Percentiles rank a stretch among this genome's conserved stretches.
These are phyloP conservation scores for Hermatobates lingyangjiaoensis DNA, from an alignment of 1,140 invertebrate genomes.

Conservation along the genomic window DNA sequence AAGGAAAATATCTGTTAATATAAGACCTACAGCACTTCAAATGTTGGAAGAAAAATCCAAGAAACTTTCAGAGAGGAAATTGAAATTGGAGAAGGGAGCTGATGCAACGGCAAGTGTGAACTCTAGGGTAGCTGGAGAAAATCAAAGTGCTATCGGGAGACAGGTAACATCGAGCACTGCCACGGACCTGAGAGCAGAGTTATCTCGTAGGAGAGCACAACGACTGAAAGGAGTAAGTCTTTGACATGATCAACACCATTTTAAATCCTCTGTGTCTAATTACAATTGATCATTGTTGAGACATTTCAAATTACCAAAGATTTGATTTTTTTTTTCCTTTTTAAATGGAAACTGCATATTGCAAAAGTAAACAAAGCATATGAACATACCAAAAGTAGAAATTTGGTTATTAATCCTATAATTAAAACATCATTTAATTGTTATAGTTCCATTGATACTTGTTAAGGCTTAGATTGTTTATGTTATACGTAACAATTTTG, in stretches of 20 bases:
- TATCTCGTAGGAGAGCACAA: constrained; percentile 7
- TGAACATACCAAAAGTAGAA: too few species aligned
- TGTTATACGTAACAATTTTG: too few species aligned
- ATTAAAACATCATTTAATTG: too few species aligned
- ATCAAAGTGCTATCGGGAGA: not conserved
- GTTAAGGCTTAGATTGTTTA: too few species aligned
- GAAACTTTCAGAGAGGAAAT: not conserved
- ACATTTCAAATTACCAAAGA: too few species aligned
- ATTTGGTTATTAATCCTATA: too few species aligned
- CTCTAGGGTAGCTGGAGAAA: not conserved
- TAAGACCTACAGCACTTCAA: not conserved
- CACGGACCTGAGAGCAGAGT: constrained; percentile 6
- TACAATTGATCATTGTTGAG: too few species aligned
- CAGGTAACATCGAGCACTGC: not conserved
- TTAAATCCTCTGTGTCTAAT: too few species aligned
- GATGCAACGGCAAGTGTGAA: not conserved
- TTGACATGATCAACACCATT: not conserved
- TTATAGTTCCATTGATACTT: too few species aligned
- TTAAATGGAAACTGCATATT: too few species aligned
- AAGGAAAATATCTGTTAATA: constrained; percentile 1
- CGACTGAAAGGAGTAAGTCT: constrained; percentile 6
- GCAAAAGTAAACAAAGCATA: too few species aligned
- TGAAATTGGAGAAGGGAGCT: not conserved
- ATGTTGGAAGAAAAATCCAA: not conserved
- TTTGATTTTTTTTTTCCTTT: too few species aligned